Conservation (phyloP, 2,113 vertebrate genomes). For the Phyllostomus hastatus region DNA sequence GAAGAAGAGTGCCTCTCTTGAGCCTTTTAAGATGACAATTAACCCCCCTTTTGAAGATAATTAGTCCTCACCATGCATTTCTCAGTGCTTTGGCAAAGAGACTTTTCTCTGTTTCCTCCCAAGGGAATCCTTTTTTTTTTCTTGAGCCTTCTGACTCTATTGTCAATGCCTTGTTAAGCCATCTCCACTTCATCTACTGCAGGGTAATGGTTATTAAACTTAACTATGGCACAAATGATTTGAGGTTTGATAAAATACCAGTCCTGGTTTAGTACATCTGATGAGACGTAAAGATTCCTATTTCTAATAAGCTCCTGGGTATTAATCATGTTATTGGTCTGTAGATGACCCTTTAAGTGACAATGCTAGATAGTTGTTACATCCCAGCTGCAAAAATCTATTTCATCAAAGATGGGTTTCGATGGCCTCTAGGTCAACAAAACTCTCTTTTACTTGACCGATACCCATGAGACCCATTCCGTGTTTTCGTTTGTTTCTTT, state of each 20-base stretch:
- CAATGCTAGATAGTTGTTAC: neutral
- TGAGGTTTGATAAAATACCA: neutral
- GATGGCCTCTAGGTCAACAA: neutral
- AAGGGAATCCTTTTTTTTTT: neutral
- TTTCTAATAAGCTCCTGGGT: neutral
- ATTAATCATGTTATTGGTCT: neutral
- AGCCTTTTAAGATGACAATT: neutral
- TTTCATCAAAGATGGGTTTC: neutral
- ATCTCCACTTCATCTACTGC: neutral
- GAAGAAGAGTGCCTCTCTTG: neutral
- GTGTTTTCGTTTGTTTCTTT: neutral
- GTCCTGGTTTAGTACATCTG: neutral
- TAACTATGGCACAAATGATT: neutral
- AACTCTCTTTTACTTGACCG: neutral
- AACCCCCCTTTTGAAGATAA: too few relatives aligned
- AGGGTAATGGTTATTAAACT: neutral
- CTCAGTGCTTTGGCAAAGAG: neutral
- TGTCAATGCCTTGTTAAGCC: neutral
- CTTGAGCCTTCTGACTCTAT: neutral
- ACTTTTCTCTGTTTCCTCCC: neutral
- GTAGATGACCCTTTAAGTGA: neutral
- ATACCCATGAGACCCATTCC: neutral
- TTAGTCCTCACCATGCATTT: neutral
- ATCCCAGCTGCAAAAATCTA: accelerated
- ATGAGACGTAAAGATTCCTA: neutral